Evolutionary conservation across 2,888 invertebrate species (phyloP), one percentile per base, ranked within the genome.

Genomic region (Pandemis cinnamomeana): DNA sequence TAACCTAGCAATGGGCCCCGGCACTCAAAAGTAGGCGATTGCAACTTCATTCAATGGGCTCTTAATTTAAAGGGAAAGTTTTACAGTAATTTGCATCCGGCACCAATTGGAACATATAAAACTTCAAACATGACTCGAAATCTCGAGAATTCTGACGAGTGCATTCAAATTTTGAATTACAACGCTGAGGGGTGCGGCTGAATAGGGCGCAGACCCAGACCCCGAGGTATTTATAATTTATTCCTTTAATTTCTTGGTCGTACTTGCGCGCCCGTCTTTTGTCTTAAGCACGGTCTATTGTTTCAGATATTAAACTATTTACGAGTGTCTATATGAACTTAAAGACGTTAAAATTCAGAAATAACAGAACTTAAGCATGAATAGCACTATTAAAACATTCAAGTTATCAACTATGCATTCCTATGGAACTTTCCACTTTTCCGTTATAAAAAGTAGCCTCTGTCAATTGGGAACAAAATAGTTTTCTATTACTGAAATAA

Each of bases 211-310:
- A 70, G 36, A 48, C 51, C 60, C 10, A 61, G 46, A 44, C 53
- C 53, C 60, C 78, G 81, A 82, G 83, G 88, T 89, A 87, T 89
- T 91, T 89, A 89, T 90, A 90, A 91, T 91, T 90, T 91, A 91
- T 89, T 90, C 87, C 84, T 86, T 87, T 89, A 90, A 91, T 91
- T 91, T 88, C 83, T 83, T 86, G 82, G 83, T 82, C 81, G 80
- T 82, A 79, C 80, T 85, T 81, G 81, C 84, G 82, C 82, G 72
- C 75, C 77, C 67, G 77, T 77, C 81, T 78, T 81, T 82, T 83
- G 81, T 82, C 79, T 80, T 71, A 72, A 71, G 60, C 41, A 51
- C 48, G 51, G 58, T 60, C 58, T 36, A 64, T 67, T 72, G 53
- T 67, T 67, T 36, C 11, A 20, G 20, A 13, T 20, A 61, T 41